These are phyloP conservation scores for Melinopterus prodromus DNA, from an alignment of 2,888 invertebrate species.

Conservation along the genomic window DNA sequence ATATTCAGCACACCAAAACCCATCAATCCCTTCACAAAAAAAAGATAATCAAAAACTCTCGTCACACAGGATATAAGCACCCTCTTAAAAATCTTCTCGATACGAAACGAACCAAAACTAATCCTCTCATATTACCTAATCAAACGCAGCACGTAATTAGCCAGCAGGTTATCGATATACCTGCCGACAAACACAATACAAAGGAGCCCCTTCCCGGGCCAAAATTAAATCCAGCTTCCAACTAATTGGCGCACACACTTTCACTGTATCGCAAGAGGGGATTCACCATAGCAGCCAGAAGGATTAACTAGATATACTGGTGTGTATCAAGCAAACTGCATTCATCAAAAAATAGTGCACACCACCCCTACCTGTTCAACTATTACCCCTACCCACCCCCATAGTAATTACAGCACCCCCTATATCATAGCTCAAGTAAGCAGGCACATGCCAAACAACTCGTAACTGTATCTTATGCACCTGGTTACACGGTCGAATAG, in stretches of 20 bases:
- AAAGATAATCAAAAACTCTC: not conserved
- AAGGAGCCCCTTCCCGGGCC: not conserved
- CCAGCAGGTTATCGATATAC: not conserved
- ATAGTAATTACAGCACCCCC: conserved; percentile 23
- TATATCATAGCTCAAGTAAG: conserved; percentile 14
- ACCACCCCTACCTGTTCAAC: conserved; percentile 8
- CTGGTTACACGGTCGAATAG: conserved; percentile 9
- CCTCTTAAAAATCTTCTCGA: not conserved
- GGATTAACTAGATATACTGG: conserved; percentile 20
- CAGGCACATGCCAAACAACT: conserved; percentile 26
- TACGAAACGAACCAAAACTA: not conserved
- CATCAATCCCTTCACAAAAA: not conserved
- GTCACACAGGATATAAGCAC: not conserved
- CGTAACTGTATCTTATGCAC: conserved; percentile 30
- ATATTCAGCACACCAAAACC: not conserved
- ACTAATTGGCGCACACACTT: not conserved
- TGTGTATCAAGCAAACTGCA: conserved; percentile 23
- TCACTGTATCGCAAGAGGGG: not conserved
- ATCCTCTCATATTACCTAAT: conserved; percentile 4
- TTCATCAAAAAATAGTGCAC: not conserved
- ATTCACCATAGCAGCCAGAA: not conserved
- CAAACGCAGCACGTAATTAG: not conserved
- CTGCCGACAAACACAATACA: not conserved
- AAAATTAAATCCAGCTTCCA: not conserved
- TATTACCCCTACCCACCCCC: conserved; percentile 9